phyloP scores from a whole-genome alignment of 2,113 vertebrate genomes.

The Pelecanoides urinatrix region DNA sequence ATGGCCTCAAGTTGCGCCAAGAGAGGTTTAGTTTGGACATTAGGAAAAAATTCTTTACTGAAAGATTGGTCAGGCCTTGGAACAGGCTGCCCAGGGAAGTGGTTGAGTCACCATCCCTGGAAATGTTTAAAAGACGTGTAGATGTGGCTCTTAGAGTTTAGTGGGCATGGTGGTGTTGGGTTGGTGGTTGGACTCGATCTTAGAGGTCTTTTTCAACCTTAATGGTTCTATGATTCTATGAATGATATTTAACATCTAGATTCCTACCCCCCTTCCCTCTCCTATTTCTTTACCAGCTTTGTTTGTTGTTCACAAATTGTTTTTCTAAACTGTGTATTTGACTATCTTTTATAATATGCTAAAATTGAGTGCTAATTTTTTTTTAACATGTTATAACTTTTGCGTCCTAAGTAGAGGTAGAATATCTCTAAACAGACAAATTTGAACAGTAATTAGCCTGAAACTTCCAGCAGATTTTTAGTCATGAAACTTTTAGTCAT shows the following conservation, averaged over 20 bases:
- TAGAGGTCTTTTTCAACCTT: too few species aligned
- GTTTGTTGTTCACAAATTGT: not conserved
- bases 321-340: not conserved
- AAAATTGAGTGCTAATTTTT: not conserved
- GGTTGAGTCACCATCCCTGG: too few species aligned
- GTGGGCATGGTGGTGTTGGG: too few species aligned
- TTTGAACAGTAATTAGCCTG: not conserved
- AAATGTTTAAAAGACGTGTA: too few species aligned
- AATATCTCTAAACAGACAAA: not conserved
- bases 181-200: too few species aligned
- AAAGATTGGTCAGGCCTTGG: too few species aligned
- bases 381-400: not conserved
- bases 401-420: not conserved
- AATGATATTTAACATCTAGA: not conserved
- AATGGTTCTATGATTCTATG: too few species aligned
- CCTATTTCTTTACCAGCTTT: not conserved
- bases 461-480: not conserved
- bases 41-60: too few species aligned
- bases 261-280: accelerated
- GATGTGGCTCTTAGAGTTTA: too few species aligned
- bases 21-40: too few species aligned
- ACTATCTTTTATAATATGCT: not conserved
- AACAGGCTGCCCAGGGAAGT: too few species aligned
- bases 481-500: not conserved
- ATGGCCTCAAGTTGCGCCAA: too few species aligned